phyloP scores from a whole-genome alignment of 2,797 vertebrate species.

The Rhyacichthys aspro region DNA sequence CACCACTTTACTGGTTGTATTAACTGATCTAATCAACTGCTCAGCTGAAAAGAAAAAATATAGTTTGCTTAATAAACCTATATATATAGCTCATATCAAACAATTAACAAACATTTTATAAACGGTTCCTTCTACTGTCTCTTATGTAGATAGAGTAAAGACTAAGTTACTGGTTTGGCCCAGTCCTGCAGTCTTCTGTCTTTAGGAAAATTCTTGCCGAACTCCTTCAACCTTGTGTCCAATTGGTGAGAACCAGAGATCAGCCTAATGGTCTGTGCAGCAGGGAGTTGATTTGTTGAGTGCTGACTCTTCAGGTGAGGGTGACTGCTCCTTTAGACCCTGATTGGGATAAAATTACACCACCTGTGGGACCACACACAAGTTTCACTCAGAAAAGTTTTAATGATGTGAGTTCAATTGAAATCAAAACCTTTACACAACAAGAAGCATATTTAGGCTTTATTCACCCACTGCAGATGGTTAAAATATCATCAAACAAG shows the following conservation, averaged over 20 bases:
- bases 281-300: slow-evolving; percentile 50
- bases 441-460: neutral
- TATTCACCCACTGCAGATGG: neutral
- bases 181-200: slow-evolving; percentile 7
- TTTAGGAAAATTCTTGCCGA: neutral
- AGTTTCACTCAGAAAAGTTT: no score
- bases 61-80: no score
- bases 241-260: neutral
- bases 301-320: slow-evolving; percentile 46
- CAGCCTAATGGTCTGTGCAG: slow-evolving; percentile 48
- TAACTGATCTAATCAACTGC: no score
- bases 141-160: no score
- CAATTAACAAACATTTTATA: no score
- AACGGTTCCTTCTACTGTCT: no score
- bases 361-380: slow-evolving; percentile 44
- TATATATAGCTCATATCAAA: no score
- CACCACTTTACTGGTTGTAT: no score
- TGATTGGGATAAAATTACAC: slow-evolving; percentile 44
- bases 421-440: slow-evolving; percentile 10
- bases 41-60: no score
- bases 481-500: slow-evolving; percentile 6
- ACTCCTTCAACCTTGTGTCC: slow-evolving; percentile 3
- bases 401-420: neutral
- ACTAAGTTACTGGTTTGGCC: slow-evolving; percentile 25
- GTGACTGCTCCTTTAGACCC: slow-evolving; percentile 17